phyloP scores from a whole-genome alignment of 2,888 invertebrate genomes.

The Polylopha cassiicola region DNA sequence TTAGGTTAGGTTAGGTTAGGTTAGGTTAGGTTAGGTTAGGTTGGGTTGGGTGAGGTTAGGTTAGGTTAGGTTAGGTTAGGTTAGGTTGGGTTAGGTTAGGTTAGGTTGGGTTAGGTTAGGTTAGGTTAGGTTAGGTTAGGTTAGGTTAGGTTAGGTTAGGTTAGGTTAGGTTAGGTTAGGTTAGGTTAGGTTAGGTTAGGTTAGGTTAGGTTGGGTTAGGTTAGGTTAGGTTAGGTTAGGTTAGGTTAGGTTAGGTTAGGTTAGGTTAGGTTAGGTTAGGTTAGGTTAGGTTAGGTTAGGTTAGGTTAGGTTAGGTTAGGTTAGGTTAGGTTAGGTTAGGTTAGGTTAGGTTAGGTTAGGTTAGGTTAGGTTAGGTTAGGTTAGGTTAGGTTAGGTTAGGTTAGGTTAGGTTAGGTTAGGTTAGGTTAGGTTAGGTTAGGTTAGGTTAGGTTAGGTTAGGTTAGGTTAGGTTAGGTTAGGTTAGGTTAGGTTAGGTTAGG shows the following conservation, averaged over 20 bases:
- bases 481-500: slow-evolving; percentile 12
- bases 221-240: slow-evolving; percentile 4
- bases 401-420: slow-evolving; percentile 12
- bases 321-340: neutral
- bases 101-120: slow-evolving; percentile 24
- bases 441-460: slow-evolving; percentile 12
- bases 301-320: neutral
- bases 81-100: slow-evolving; percentile 21
- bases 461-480: slow-evolving; percentile 12
- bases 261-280: slow-evolving; percentile 3
- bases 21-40: neutral
- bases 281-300: neutral
- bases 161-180: slow-evolving; percentile 4
- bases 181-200: slow-evolving; percentile 4
- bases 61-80: slow-evolving; percentile 14
- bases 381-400: slow-evolving; percentile 11
- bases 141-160: slow-evolving; percentile 19
- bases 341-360: neutral
- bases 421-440: slow-evolving; percentile 12
- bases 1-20: neutral
- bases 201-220: slow-evolving; percentile 4
- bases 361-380: slow-evolving; percentile 4
- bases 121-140: slow-evolving; percentile 26
- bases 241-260: slow-evolving; percentile 4
- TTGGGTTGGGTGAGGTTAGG: slow-evolving; percentile 5